phyloP scores from a whole-genome alignment of 2,113 vertebrate genomes.

The Charadrius vociferus region DNA sequence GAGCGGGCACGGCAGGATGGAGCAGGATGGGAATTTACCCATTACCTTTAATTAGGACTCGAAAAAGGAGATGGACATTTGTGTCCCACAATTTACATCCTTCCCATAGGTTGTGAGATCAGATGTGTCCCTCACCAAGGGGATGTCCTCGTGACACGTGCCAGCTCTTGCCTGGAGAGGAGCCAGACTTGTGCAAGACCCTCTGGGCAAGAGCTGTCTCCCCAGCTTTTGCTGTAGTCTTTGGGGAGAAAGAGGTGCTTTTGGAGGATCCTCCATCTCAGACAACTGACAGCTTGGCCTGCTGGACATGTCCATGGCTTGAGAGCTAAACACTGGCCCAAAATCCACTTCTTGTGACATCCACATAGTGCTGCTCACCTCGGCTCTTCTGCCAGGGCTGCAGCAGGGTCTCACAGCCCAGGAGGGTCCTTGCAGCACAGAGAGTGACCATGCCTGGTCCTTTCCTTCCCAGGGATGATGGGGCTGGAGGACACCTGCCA shows the following conservation, averaged over 20 bases:
- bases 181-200: neutral
- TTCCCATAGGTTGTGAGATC: neutral
- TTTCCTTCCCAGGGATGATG: neutral
- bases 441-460: neutral
- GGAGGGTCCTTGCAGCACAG: neutral
- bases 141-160: rapidly evolving
- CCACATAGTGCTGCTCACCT: neutral
- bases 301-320: neutral
- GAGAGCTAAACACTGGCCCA: neutral
- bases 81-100: neutral
- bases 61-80: neutral
- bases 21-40: neutral
- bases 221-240: neutral
- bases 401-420: rapidly evolving
- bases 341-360: rapidly evolving
- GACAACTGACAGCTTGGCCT: neutral
- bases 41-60: constrained; percentile 45
- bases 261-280: neutral
- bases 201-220: neutral
- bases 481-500: neutral
- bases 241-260: neutral
- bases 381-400: neutral
- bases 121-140: neutral
- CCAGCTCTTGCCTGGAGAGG: neutral
- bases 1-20: rapidly evolving